Evolutionary conservation across 2,888 invertebrate species (phyloP), one percentile per base, ranked within the genome.

Genomic region (Ormyrus pomaceus): DNA sequence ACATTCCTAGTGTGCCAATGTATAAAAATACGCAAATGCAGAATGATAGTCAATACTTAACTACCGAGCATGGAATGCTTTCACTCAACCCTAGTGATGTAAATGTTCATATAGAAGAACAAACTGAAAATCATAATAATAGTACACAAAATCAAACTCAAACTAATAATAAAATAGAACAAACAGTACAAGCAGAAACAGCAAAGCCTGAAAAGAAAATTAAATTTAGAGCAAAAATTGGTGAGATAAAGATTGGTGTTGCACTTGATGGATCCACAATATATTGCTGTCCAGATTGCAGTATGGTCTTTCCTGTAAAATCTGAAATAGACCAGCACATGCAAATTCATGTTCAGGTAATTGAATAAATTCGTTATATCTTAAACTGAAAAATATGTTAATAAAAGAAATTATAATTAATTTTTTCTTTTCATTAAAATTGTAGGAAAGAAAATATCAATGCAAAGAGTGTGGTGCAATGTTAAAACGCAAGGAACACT

Each of bases 381-480:
- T 56, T 56, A 8, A 13, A 50, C 7, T 19, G 6, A 34, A 34
- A 34, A 34, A 51, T 8, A 19, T 11, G 19, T 9, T 51, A 13
- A 13, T 13, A 10, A 51, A n/a, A 51, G 19, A 51, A 6, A 5
- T 9, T 66, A 51, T 11, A 45, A 68, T 34, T 5, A 10, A 68
- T 55, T 0, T 68, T 55, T 56, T 34, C 11, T 58, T 58, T 48
- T 13, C 1, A n/a, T 13, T 11, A 56, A 48, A 7, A 61, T 77
- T 83, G 6, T 71, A 91, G 87, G 92, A 92, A 81, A 88, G 92
- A 64, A 91, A 92, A 79, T 92, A 92, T 81, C 91, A 92, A 62
- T 92, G 92, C 81, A 92, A 91, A 79, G 91, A 91, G 80, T 92
- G 92, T 79, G 92, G 92, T 2, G 92, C 92, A 6, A 92, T 92